Conservation (phyloP, 2,113 vertebrate species). For the Microtus ochrogaster region DNA sequence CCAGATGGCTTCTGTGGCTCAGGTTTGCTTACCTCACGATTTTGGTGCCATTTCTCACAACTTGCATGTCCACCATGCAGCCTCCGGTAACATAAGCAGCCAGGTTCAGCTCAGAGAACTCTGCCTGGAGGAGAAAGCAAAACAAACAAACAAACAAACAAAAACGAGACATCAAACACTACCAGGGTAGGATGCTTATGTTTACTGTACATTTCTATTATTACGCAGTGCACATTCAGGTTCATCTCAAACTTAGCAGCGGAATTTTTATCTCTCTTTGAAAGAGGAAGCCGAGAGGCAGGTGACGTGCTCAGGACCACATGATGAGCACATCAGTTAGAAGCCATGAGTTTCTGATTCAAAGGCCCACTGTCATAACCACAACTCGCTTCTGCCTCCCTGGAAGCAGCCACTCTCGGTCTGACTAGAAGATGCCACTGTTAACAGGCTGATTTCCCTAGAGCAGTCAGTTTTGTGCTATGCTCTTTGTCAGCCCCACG, state of each 20-base stretch:
- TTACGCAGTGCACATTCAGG: background rate
- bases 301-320: background rate
- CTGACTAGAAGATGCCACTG: background rate
- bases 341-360: background rate
- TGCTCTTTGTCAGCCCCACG: too few species aligned
- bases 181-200: background rate
- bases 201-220: fast-evolving
- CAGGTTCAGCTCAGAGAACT: conserved; percentile 97
- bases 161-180: background rate
- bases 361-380: background rate
- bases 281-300: conserved; percentile 5
- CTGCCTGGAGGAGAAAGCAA: conserved; percentile 88
- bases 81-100: conserved; percentile 93
- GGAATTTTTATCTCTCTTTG: background rate
- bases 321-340: background rate
- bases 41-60: conserved; percentile 93
- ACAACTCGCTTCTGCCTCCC: background rate
- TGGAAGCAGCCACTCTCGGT: background rate
- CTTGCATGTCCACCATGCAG: conserved; percentile 97
- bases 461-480: background rate
- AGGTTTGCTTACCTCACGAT: conserved; percentile 93
- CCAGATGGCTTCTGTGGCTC: background rate
- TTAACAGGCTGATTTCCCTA: background rate
- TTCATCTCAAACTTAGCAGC: background rate
- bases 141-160: conserved; percentile 17